These are phyloP conservation scores for Chironomus striatipennis DNA, from an alignment of 1,140 invertebrate species.

Conservation along the genomic window DNA sequence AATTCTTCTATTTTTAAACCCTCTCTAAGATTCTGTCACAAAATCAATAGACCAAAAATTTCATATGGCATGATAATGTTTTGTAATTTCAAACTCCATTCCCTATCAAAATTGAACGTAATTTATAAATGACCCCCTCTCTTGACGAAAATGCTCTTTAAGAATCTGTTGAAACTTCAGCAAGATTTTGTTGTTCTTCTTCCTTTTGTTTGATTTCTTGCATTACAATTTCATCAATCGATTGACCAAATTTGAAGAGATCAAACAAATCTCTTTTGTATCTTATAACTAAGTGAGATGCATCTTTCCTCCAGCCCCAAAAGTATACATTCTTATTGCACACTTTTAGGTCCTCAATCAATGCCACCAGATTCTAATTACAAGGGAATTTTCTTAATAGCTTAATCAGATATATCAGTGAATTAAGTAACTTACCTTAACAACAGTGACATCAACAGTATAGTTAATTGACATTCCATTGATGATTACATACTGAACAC, in stretches of 20 bases:
- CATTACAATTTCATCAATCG: background rate
- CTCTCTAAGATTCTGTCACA: no score
- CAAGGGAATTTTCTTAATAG: background rate
- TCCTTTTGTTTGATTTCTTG: no score
- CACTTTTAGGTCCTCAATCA: slow-evolving; percentile 33
- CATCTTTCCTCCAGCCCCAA: slow-evolving; percentile 37
- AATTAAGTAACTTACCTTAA: slow-evolving; percentile 41
- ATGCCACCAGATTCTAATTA: slow-evolving; percentile 33
- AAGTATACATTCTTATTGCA: slow-evolving; percentile 34
- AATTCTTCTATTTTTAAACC: no score
- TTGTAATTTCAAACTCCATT: no score
- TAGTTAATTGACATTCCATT: slow-evolving; percentile 48
- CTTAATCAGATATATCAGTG: background rate
- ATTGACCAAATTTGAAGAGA: background rate
- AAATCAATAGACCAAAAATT: no score
- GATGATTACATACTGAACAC: slow-evolving; percentile 43
- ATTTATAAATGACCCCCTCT: no score
- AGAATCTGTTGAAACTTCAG: no score
- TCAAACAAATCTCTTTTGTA: background rate
- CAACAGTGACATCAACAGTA: slow-evolving; percentile 53
- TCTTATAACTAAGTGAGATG: slow-evolving; percentile 23
- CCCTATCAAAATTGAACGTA: no score
- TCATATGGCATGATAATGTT: no score
- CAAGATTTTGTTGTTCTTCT: no score
- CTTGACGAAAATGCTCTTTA: no score